These are phyloP conservation scores for Chorisops tibialis DNA, from an alignment of 2,888 invertebrate species.

Conservation along the genomic window DNA sequence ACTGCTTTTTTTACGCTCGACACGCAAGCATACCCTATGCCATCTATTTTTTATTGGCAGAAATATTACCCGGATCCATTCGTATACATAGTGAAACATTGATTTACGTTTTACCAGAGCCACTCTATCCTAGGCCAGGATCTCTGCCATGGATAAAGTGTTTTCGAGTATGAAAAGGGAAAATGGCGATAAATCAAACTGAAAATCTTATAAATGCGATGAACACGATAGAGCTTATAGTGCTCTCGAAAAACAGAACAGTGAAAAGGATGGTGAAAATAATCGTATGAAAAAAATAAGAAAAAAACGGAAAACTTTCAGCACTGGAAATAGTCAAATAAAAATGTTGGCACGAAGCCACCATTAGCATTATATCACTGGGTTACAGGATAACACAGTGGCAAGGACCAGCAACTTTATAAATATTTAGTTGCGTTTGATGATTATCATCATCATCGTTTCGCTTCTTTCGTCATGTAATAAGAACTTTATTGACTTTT, in stretches of 20 bases:
- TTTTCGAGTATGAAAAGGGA: constrained; percentile 23
- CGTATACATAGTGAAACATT: constrained; percentile 11
- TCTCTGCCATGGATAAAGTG: constrained; percentile 13
- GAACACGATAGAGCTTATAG: constrained; percentile 11
- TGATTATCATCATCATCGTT: constrained; percentile 12
- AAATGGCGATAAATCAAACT: constrained; percentile 22
- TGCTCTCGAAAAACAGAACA: neutral
- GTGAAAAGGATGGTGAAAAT: no score
- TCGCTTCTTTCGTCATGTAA: no score
- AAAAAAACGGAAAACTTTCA: constrained; percentile 6
- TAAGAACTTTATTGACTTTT: no score
- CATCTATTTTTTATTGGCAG: no score
- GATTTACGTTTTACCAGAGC: constrained; percentile 16
- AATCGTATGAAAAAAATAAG: no score
- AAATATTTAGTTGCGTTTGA: constrained; percentile 25
- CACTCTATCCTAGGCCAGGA: neutral
- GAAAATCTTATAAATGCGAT: constrained; percentile 5
- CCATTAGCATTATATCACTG: constrained; percentile 12
- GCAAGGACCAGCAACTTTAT: constrained; percentile 4
- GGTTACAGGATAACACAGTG: constrained; percentile 6
- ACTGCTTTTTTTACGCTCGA: no score
- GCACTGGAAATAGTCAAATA: constrained; percentile 20
- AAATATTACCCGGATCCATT: no score
- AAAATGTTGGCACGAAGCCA: constrained; percentile 19
- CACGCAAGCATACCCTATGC: no score